phyloP scores from a whole-genome alignment of 2,888 invertebrate genomes.

The Arctia plantaginis region DNA sequence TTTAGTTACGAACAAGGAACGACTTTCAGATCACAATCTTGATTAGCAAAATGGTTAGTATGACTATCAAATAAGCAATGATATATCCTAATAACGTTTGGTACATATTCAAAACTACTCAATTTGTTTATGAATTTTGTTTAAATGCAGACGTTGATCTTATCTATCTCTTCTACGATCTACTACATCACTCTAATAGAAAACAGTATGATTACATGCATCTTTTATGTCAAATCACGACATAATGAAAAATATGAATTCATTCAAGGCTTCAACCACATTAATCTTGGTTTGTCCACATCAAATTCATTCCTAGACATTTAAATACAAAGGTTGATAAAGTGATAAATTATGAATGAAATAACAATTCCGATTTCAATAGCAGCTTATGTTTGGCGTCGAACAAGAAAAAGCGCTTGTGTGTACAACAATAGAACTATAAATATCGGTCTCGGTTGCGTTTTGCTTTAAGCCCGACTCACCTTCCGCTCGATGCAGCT shows the following conservation, averaged over 20 bases:
- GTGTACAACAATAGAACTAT: conserved; percentile 78
- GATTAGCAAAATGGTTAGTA: conserved; percentile 54
- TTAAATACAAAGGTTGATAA: conserved; percentile 81
- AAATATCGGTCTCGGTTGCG: conserved; percentile 80
- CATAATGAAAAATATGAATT: conserved; percentile 79
- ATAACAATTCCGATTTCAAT: conserved; percentile 70
- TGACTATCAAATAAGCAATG: conserved; percentile 40
- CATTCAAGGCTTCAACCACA: conserved; percentile 58
- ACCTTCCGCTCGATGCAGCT: conserved; percentile 68
- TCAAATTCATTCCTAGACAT: conserved; percentile 73
- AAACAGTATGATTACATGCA: conserved; percentile 73
- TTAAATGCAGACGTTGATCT: conserved; percentile 18
- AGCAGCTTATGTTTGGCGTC: conserved; percentile 71
- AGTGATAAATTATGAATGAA: conserved; percentile 83
- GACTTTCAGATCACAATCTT: conserved; percentile 53
- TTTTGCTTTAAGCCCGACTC: conserved; percentile 53
- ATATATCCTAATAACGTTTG: conserved; percentile 27
- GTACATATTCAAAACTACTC: conserved; percentile 22
- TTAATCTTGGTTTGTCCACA: conserved; percentile 75
- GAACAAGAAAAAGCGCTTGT: conserved; percentile 75
- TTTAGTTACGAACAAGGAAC: conserved; percentile 55
- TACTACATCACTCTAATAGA: conserved; percentile 65
- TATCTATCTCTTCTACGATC: conserved; percentile 58
- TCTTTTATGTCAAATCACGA: conserved; percentile 80
- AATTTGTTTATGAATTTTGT: neutral